Base-by-base conservation (phyloP, 35 echinoderm and acorn worm species). In the Holothuria glaberrima region DNA sequence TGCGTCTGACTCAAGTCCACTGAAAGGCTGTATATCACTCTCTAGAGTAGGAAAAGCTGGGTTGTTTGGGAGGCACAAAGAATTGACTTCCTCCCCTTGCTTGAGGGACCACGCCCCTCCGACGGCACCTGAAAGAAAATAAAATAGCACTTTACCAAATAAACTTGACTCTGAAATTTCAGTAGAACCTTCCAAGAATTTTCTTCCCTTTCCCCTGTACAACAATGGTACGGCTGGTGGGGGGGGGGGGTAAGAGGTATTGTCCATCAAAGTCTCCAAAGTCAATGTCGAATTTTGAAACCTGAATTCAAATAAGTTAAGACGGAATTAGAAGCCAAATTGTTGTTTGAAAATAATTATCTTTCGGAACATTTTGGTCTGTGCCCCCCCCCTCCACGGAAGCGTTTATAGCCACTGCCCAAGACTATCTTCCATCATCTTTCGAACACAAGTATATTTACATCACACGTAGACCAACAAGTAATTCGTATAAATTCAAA, bases 31-130 rank as follows among this genome's bases (percentile, higher is more conserved):
- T 16, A 84, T 84, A 33, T 59, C 57, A 22, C 57, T 38, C 14
- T 84, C 80, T 16, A 84, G 80, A 33, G 31, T 61, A 27, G 59
- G 80, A 63, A 84, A 84, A 4, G 80, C 57, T 22, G 80, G 28
- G 28, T 62, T 57, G 25, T 12, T 84, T 61, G 80, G 57, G 3
- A 84, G n/a, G 32, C 80, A 84, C 27, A 58, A 54, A 30, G 80
- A 84, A 63, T 84, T 30, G 30, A 84, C 57, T 63, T 84, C 80
- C 5, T 63, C 17, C 14, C 80, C 80, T 38, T 61, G 80, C 34
- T 84, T 84, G 46, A 84, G 26, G 5, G 80, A 84, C 80, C 80
- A 84, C 25, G 80, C 80, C 29, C 80, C 80, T 21, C 80, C 80
- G 2, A 84, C 80, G 12, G 58, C 57, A 12, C 80, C 80, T 84